phyloP scores from a whole-genome alignment of 2,888 invertebrate genomes.

The Germaria angustata region DNA sequence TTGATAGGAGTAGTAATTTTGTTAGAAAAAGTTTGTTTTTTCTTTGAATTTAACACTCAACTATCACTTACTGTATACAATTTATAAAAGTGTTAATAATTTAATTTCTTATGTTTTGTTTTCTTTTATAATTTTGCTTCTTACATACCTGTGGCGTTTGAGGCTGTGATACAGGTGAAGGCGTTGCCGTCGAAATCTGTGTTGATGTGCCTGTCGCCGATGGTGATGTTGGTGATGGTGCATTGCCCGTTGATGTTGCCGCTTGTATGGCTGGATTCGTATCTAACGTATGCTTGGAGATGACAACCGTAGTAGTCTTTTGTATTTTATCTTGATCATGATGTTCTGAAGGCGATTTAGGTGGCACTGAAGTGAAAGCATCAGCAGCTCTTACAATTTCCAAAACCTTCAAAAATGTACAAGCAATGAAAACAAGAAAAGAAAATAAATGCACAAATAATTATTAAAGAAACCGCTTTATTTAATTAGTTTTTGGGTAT shows the following conservation, averaged over 20 bases:
- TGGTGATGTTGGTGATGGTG: conserved; percentile 51
- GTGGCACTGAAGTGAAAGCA: conserved; percentile 81
- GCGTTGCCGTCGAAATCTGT: conserved; percentile 53
- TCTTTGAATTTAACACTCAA: background rate
- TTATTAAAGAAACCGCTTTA: background rate
- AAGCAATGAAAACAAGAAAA: conserved; percentile 11
- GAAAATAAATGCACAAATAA: background rate
- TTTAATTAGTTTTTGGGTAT: background rate
- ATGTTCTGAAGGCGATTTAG: conserved; percentile 87
- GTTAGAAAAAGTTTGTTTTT: background rate
- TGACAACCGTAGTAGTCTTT: conserved; percentile 95
- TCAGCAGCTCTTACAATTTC: conserved; percentile 93
- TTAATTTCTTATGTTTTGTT: background rate
- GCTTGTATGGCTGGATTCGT: conserved; percentile 77
- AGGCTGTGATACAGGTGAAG: conserved; percentile 61
- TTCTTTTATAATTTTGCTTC: background rate
- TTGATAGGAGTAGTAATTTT: background rate
- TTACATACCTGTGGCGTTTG: conserved; percentile 64
- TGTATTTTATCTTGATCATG: conserved; percentile 83
- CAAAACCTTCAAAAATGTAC: conserved; percentile 83
- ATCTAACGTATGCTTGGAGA: conserved; percentile 95
- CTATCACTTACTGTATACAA: conserved; percentile 31
- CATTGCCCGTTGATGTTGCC: conserved; percentile 69
- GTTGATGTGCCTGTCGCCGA: conserved; percentile 62
- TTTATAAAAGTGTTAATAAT: background rate